Evolutionary conservation across 2,888 invertebrate species (phyloP).

Genomic region (Drosophila koepferae): DNA sequence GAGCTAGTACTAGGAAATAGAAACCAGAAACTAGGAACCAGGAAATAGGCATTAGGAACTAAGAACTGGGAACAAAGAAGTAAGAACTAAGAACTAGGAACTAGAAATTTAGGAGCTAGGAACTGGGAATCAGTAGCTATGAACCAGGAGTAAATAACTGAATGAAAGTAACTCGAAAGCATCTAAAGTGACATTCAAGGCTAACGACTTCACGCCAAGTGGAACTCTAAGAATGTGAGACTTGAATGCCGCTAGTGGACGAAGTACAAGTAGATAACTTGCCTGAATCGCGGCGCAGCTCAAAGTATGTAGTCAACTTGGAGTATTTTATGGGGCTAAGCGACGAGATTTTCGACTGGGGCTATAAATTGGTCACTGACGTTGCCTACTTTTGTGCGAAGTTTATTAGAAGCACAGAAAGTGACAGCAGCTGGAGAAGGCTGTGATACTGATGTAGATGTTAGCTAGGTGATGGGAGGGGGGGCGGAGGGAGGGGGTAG

Average conservation of each 20-base stretch:
- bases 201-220: too few relatives aligned
- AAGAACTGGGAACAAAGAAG: background rate
- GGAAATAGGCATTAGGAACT: background rate
- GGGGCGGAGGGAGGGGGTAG: background rate
- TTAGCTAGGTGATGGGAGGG: background rate
- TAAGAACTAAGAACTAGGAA: background rate
- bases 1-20: background rate
- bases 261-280: background rate
- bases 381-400: conserved; percentile 44
- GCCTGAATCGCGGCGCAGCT: background rate
- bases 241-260: background rate
- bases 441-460: background rate
- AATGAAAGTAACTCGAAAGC: background rate
- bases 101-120: background rate
- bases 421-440: conserved; percentile 21
- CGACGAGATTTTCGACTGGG: background rate
- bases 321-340: background rate
- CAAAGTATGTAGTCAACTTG: background rate
- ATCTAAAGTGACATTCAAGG: background rate
- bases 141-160: background rate
- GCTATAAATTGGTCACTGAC: conserved; percentile 49
- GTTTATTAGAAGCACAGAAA: conserved; percentile 30
- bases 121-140: background rate
- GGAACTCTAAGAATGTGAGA: background rate
- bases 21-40: too few relatives aligned